Conservation (phyloP, 1,140 invertebrate genomes). For the Penaeus indicus region DNA sequence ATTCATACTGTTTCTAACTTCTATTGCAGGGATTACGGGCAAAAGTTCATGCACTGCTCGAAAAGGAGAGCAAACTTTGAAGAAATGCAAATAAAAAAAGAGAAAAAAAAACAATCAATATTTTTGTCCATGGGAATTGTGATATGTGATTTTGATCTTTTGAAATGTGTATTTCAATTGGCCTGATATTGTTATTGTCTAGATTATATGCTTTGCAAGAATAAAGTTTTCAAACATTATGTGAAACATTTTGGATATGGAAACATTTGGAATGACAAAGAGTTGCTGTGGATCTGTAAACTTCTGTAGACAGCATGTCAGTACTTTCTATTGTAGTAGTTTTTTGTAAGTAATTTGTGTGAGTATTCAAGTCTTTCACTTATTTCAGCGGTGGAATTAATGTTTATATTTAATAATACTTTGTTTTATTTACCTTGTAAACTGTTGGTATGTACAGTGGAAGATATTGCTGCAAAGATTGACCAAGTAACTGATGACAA, state of each 20-base stretch:
- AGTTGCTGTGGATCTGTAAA: no score
- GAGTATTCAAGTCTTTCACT: conserved; percentile 1
- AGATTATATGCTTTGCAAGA: background rate
- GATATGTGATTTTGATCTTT: no score
- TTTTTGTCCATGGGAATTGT: no score
- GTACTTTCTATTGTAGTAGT: conserved; percentile 7
- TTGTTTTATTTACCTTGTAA: background rate
- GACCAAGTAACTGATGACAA: no score
- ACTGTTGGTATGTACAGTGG: no score
- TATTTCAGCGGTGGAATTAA: background rate
- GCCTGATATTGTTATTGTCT: no score
- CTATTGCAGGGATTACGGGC: conserved; percentile 55
- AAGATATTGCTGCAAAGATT: no score
- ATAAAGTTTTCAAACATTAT: conserved; percentile 20
- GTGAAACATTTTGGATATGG: conserved; percentile 31
- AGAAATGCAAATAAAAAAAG: background rate
- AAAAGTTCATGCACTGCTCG: conserved; percentile 54
- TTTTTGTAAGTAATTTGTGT: conserved; percentile 27
- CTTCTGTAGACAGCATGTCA: background rate
- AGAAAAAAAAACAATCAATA: no score
- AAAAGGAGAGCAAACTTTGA: conserved; percentile 55
- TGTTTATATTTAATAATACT: conserved; percentile 25
- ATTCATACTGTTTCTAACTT: background rate
- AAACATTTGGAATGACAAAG: background rate
- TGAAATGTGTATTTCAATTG: no score